Evolutionary conservation across 2,888 invertebrate species (phyloP), one percentile per base, ranked within the genome.

Genomic region (Parnassius orleans): DNA sequence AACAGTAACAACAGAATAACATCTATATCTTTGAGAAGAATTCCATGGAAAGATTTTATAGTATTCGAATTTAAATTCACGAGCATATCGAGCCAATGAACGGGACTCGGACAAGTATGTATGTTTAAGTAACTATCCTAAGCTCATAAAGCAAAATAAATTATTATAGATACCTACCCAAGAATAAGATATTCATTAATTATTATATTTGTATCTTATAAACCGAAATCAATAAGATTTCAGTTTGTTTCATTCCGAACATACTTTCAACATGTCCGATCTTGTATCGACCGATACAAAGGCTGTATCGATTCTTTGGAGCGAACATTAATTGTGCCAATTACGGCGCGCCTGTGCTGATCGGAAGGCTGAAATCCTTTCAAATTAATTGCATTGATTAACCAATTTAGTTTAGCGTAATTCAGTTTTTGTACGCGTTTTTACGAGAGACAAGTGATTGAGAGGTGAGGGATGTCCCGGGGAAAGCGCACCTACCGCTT

Each of bases 301-400:
- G 80, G 80, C 80, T 80, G 83, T 84, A 85, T 85, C 81, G 84
- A 77, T 83, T 76, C 79, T 77, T 77, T 74, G 72, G 71, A 75
- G 70, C 62, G 67, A 64, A 66, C 86, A 86, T 87, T 85, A 83
- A 85, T 87, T 85, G 83, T 83, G 73, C 82, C 87, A 89, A 88
- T 88, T 89, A 89, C 77, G 78, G 76, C 69, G 71, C 75, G 69
- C 72, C 67, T 72, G 71, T 66, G 68, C 69, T 73, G 76, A 76
- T 79, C 76, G 78, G 69, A 76, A 78, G 78, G 79, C 74, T 79
- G 81, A 79, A 78, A 82, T 83, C 75, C 76, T 72, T 79, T 84
- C 80, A 83, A 87, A 87, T 88, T 87, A 88, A 89, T 86, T 85
- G 81, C 83, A 86, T 85, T 87, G 87, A 88, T 88, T 84, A 85